Evolutionary conservation across 2,888 invertebrate genomes (phyloP), one percentile per base, ranked within the genome.

Genomic region (Gordius sp.): DNA sequence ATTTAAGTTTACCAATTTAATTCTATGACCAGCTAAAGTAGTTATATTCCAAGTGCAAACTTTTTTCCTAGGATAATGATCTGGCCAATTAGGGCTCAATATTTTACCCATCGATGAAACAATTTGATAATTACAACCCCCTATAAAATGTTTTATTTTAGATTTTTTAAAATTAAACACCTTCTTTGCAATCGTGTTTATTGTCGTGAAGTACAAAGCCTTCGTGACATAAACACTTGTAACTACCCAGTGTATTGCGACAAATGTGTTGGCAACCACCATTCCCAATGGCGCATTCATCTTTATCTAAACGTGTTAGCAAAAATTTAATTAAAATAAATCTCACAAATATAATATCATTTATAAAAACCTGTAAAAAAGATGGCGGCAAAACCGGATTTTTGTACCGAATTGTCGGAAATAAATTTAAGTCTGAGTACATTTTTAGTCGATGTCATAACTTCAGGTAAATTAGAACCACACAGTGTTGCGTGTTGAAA

Each of bases 221-320:
- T 65, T 86, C 86, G 70, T 87, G 83, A 65, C 93, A 97, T 16
- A 80, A 79, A 66, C 93, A 97, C 62, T 80, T 77, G 69, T 85
- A 93, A 2, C 82, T 81, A 2, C 85, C 85, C 20, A 87, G 77
- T 0, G 84, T 89, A 70, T 93, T 93, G 63, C 79, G 78, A 66
- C 91, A 93, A 64, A 87, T 84, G 68, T 97, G 93, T 66, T 91
- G 86, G 66, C 93, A 97, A 1, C 87, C 89, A 0, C 91, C 93
- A 66, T 93, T 93, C 67, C 86, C 81, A 26, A 77, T 76, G 0
- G 85, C 81, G 67, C 93, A 97, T 69, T 97, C 93, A 68, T 97
- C 91, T 69, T 83, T 82, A 70, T 93, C 93, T 78, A 70, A 60
- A n/a, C n/a, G n/a, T n/a, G n/a, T n/a, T n/a, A n/a, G n/a, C n/a